phyloP scores from a whole-genome alignment of 2,888 invertebrate species.

The Hymenopus coronatus region DNA sequence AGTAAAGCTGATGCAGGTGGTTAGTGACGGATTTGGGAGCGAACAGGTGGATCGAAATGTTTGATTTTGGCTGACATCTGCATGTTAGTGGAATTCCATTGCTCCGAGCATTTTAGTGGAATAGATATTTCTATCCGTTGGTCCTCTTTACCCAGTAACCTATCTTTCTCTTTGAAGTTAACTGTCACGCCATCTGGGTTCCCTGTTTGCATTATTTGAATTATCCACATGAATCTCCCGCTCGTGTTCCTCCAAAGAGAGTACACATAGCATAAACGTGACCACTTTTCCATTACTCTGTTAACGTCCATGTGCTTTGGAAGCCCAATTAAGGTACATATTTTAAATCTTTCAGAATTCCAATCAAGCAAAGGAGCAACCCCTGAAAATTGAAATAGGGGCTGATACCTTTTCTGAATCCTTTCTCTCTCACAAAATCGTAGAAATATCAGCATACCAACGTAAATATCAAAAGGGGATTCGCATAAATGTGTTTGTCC shows the following conservation, averaged over 20 bases:
- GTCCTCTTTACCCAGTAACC: background rate
- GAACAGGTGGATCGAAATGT: background rate
- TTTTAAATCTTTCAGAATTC: too few relatives aligned
- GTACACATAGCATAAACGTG: background rate
- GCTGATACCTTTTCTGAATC: too few relatives aligned
- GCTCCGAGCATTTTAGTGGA: background rate
- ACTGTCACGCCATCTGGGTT: background rate
- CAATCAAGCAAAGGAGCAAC: too few relatives aligned
- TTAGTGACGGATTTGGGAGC: background rate
- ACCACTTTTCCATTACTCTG: too few relatives aligned
- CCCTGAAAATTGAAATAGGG: too few relatives aligned
- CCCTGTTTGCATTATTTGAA: background rate
- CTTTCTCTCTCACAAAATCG: too few relatives aligned
- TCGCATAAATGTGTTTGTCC: too few relatives aligned
- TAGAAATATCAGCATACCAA: too few relatives aligned
- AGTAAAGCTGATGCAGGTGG: too few relatives aligned
- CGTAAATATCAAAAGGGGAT: too few relatives aligned
- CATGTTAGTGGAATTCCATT: background rate
- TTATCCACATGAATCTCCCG: background rate
- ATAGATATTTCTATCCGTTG: background rate
- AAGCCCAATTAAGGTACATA: too few relatives aligned
- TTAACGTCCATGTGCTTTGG: too few relatives aligned
- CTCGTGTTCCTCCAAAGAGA: background rate
- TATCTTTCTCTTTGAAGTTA: background rate
- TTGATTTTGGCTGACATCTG: background rate